Evolutionary conservation across 1,140 invertebrate species (phyloP), one percentile per base, ranked within the genome.

Genomic region (Pantala flavescens): DNA sequence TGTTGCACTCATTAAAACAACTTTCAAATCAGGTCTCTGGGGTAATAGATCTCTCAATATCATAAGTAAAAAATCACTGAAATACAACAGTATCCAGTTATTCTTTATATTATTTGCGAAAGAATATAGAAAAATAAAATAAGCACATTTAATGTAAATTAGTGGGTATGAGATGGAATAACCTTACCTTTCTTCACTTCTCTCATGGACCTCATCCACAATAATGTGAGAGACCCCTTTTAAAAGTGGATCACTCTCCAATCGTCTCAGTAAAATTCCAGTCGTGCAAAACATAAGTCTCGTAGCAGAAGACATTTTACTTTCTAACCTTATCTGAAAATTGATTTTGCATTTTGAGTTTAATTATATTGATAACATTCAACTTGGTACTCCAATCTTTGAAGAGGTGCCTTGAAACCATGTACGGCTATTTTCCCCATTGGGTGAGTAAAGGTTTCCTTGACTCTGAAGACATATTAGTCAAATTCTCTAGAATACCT

Each of bases 141-240:
- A 80, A 78, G 86, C 28, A 76, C 23, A 76, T 49, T 70, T 11
- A 16, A 63, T 16, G 49, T 7, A 63, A 74, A 74, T 75, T 12
- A 23, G 76, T 10, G 63, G 14, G 21, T 74, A 63, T 71, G 28
- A 42, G 42, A 75, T 24, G 23, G 24, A 72, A 75, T 28, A 2
- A 70, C 72, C 28, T 76, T 78, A 85, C 84, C 87, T 93, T 81
- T 96, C 94, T 80, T 93, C 90, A 63, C 89, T 91, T 76, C 95
- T 85, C 82, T 98, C 95, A 80, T 98, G 95, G 3, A 97, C 92
- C 84, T 98, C 96, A 81, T 98, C 96, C 12, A 96, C 88, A 76
- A 94, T 87, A 24, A 94, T 84, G 79, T 95, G 93, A 0, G 91
- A 90, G 0, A 93, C 88, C 19, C 87, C 86, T n/a, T 85, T 83